Conservation (phyloP, 37 sponge, comb jelly and placozoan species). For the Diacarnus erythraeanus region DNA sequence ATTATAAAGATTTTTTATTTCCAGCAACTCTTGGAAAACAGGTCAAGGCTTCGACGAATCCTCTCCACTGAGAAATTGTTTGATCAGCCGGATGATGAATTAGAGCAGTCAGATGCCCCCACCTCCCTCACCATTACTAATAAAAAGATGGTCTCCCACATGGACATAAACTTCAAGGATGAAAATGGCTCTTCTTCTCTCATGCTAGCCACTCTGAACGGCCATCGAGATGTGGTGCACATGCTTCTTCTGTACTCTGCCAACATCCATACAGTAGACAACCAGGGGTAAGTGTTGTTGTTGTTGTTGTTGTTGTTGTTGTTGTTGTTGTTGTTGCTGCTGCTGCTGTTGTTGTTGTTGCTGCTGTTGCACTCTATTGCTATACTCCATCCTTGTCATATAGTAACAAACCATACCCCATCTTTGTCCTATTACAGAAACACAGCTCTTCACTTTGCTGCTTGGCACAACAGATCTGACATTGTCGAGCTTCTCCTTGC, state of each 20-base stretch:
- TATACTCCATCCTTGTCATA: too few relatives aligned
- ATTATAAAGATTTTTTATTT: too few relatives aligned
- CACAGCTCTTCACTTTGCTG: conserved; percentile 86
- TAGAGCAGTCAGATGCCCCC: background rate
- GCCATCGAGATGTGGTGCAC: conserved; percentile 71
- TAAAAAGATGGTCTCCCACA: conserved; percentile 5
- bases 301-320: background rate
- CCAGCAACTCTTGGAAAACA: conserved; percentile 41
- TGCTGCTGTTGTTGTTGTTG: too few relatives aligned
- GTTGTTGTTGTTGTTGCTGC: background rate
- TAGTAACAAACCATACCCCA: too few relatives aligned
- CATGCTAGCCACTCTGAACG: conserved; percentile 78
- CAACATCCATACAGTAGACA: conserved; percentile 39
- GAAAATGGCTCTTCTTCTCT: conserved; percentile 75
- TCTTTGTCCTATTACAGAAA: conserved; percentile 47
- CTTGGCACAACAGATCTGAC: conserved; percentile 83
- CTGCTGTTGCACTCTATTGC: background rate
- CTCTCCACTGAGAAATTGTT: conserved; percentile 40
- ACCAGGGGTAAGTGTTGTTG: conserved; percentile 53
- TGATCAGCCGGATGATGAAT: background rate
- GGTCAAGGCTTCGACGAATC: conserved; percentile 27
- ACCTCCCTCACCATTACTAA: conserved; percentile 8
- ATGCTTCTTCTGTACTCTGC: conserved; percentile 68
- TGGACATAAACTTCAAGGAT: conserved; percentile 69
- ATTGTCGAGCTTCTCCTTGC: conserved; percentile 76